Conservation (phyloP, 2,797 vertebrate species). For the Nothura maculosa region DNA sequence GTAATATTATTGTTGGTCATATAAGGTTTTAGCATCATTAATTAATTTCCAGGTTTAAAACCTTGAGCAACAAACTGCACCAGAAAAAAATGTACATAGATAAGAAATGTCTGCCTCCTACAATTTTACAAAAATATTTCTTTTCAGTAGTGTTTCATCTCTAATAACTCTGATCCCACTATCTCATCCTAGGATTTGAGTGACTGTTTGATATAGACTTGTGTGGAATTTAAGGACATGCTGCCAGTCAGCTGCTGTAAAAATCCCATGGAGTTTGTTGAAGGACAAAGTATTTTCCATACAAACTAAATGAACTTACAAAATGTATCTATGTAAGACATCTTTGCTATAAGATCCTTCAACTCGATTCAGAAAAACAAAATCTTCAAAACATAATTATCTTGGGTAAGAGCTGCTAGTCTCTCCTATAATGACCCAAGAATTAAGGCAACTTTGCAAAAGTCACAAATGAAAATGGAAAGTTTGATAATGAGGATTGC, state of each 20-base stretch:
- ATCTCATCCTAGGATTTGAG: neutral
- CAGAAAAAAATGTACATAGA: neutral
- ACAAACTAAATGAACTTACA: neutral
- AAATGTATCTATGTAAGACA: neutral
- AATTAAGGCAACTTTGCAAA: neutral
- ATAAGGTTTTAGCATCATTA: neutral
- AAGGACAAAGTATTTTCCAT: neutral
- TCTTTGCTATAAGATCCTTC: neutral
- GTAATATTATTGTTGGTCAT: neutral
- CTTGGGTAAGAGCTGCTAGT: neutral
- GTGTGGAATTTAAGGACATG: neutral
- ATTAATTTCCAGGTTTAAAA: neutral
- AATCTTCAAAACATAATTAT: neutral
- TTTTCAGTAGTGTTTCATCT: neutral
- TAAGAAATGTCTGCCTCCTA: neutral
- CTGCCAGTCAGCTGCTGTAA: accelerated
- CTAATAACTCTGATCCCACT: neutral
- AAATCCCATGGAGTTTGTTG: accelerated
- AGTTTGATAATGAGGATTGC: neutral
- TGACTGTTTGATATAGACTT: neutral
- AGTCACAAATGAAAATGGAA: neutral
- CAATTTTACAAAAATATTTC: neutral
- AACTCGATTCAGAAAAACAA: neutral
- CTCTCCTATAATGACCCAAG: neutral
- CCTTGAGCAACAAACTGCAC: neutral